Percentiles rank a stretch among this genome's conserved stretches.
Evolutionary conservation across 2,888 invertebrate genomes (phyloP).

Genomic region (Baccha elongata): DNA sequence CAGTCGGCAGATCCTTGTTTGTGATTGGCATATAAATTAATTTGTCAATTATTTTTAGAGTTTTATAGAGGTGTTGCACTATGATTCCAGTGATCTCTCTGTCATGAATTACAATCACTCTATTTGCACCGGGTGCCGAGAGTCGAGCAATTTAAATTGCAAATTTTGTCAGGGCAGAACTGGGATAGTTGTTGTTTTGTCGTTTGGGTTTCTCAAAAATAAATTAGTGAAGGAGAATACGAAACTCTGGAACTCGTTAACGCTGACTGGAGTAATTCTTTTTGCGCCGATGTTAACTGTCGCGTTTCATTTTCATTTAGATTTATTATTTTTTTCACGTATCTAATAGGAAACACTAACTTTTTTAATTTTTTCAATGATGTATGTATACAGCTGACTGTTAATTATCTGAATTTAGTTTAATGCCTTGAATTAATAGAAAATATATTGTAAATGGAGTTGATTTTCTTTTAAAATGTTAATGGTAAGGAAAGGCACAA

Average conservation of each 20-base stretch:
- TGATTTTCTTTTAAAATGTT: conserved; percentile 32
- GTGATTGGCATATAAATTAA: conserved; percentile 74
- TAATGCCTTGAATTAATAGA: conserved; percentile 32
- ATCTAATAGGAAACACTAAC: neutral
- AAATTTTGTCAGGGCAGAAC: conserved; percentile 47
- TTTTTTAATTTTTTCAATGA: neutral
- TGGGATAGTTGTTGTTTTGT: conserved; percentile 5
- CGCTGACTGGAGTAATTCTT: conserved; percentile 56
- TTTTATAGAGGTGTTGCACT: conserved; percentile 73
- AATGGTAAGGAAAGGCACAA: neutral
- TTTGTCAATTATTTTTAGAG: conserved; percentile 73
- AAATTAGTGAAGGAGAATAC: conserved; percentile 52
- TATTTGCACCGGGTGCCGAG: conserved; percentile 58
- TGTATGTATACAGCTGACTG: conserved; percentile 29
- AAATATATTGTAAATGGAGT: conserved; percentile 47
- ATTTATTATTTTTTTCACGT: neutral
- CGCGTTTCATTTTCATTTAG: conserved; percentile 34
- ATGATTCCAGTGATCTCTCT: conserved; percentile 62
- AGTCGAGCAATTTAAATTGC: conserved; percentile 71
- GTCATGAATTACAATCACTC: conserved; percentile 73
- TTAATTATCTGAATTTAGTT: conserved; percentile 48
- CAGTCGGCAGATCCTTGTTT: conserved; percentile 52
- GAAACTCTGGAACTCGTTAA: conserved; percentile 57
- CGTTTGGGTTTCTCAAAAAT: conserved; percentile 35
- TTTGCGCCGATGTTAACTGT: conserved; percentile 64